These are phyloP conservation scores for Lanistes nyassanus DNA, from an alignment of 1,140 invertebrate genomes.

Conservation along the genomic window DNA sequence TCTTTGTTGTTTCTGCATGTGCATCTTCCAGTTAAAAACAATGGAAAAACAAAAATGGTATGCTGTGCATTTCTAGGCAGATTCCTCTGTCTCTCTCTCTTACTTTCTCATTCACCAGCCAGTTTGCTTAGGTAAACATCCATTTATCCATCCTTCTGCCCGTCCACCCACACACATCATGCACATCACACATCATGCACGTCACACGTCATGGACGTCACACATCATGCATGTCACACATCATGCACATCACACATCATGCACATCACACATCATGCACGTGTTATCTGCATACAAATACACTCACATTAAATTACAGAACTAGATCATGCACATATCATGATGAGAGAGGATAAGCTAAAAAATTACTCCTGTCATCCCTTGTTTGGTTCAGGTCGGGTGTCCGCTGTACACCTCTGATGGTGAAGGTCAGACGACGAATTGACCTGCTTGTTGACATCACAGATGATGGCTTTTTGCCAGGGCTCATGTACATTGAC, in stretches of 20 bases:
- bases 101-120: neutral
- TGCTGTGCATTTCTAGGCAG: no score
- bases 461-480: slow-evolving; percentile 61
- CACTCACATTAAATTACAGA: neutral
- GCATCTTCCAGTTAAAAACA: no score
- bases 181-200: no score
- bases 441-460: slow-evolving; percentile 54
- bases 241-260: no score
- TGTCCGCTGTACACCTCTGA: slow-evolving; percentile 57
- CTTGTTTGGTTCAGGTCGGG: slow-evolving; percentile 46
- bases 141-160: neutral
- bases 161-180: neutral
- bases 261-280: no score
- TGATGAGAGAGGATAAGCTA: neutral
- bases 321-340: neutral
- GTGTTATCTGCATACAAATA: slow-evolving; percentile 9
- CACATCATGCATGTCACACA: no score
- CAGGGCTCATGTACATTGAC: slow-evolving; percentile 57
- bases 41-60: no score
- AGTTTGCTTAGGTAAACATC: neutral
- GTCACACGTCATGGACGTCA: no score
- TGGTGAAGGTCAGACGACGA: slow-evolving; percentile 50
- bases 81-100: slow-evolving; percentile 1
- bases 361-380: neutral
- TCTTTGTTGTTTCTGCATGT: no score